phyloP scores from a whole-genome alignment of 2,888 invertebrate genomes.

The Cerastis rubricosa region DNA sequence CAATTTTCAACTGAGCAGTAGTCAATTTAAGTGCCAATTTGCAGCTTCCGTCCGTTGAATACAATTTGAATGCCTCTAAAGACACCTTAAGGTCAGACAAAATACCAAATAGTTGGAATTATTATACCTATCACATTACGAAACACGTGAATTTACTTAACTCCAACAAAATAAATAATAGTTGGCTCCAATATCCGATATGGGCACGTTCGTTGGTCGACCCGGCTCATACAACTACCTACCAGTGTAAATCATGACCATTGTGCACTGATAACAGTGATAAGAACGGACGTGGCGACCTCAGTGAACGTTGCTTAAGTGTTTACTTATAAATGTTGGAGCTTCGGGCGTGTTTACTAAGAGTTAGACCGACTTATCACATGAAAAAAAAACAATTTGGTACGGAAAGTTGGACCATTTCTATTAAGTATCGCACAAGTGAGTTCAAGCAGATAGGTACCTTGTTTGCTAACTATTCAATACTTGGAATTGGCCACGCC shows the following conservation, averaged over 20 bases:
- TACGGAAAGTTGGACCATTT: neutral
- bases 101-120: neutral
- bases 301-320: slow-evolving; percentile 42
- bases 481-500: neutral
- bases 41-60: neutral
- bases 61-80: neutral
- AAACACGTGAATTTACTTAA: slow-evolving; percentile 36
- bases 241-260: slow-evolving; percentile 65
- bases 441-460: neutral
- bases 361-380: neutral
- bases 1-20: neutral
- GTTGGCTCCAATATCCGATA: slow-evolving; percentile 23
- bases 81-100: neutral
- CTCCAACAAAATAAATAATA: slow-evolving; percentile 27
- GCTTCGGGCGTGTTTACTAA: slow-evolving; percentile 32
- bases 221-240: slow-evolving; percentile 62
- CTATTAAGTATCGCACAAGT: neutral
- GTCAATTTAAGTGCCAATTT: neutral
- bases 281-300: slow-evolving; percentile 65
- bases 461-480: neutral
- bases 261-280: slow-evolving; percentile 68
- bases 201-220: slow-evolving; percentile 57
- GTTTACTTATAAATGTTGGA: slow-evolving; percentile 36
- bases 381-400: neutral
- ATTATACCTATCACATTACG: slow-evolving; percentile 12